phyloP scores from a whole-genome alignment of 2,797 vertebrate genomes.

The Picus viridis region DNA sequence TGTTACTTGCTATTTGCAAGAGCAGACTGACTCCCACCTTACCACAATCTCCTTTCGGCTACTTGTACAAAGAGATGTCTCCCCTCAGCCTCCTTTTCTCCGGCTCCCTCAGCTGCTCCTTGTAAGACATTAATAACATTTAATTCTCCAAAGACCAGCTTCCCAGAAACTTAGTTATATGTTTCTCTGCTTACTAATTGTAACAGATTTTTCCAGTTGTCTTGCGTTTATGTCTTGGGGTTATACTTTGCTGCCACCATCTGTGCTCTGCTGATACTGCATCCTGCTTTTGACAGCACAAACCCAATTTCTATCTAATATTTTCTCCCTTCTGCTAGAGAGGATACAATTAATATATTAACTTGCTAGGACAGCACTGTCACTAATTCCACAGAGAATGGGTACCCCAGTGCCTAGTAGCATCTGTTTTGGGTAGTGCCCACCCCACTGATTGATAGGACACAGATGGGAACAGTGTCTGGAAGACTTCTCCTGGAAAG shows the following conservation, averaged over 20 bases:
- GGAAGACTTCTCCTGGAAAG: not conserved
- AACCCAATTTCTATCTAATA: not conserved
- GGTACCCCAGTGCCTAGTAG: not conserved
- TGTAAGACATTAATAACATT: not conserved
- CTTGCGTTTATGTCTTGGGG: not conserved
- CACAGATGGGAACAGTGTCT: not conserved
- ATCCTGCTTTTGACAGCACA: not conserved
- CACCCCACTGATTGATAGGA: not conserved
- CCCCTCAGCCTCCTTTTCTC: too few relatives aligned
- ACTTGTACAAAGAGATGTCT: too few relatives aligned
- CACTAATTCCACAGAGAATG: not conserved
- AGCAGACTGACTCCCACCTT: too few relatives aligned
- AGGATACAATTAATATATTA: not conserved
- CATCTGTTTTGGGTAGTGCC: not conserved
- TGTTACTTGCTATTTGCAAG: too few relatives aligned
- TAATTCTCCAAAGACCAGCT: not conserved
- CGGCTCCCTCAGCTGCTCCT: too few relatives aligned
- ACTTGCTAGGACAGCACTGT: not conserved
- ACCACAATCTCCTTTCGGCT: too few relatives aligned
- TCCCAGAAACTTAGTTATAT: not conserved
- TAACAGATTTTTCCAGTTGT: not conserved
- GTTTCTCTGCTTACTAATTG: not conserved
- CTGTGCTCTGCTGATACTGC: constrained; percentile 47
- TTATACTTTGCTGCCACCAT: constrained; percentile 73
- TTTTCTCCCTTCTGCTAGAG: not conserved